A percentile compares a stretch with the other conserved stretches of the same genome.
phyloP scores from a whole-genome alignment of 1,140 invertebrate genomes.

The Bicyclus anynana region DNA sequence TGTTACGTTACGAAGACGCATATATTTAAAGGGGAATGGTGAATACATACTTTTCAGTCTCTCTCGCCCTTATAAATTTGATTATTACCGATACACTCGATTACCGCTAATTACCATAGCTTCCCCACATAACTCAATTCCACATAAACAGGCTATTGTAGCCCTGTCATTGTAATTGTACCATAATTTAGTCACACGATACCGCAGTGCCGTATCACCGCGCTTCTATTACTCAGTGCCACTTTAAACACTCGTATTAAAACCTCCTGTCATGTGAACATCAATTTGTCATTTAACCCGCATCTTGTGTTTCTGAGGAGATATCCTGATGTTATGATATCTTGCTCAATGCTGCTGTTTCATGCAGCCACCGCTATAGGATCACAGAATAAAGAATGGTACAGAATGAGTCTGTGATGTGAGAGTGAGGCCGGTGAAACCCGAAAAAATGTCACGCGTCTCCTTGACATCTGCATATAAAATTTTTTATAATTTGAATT shows the following conservation, averaged over 20 bases:
- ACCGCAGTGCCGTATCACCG: conserved; percentile 44
- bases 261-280: conserved; percentile 46
- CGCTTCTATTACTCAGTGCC: conserved; percentile 63
- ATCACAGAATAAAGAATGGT: no score
- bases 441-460: no score
- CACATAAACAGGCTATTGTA: conserved; percentile 1
- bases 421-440: no score
- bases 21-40: no score
- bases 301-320: conserved; percentile 39
- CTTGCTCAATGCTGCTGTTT: no score
- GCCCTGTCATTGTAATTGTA: neutral
- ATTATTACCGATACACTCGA: neutral
- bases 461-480: no score
- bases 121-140: neutral
- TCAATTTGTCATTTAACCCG: conserved; percentile 69
- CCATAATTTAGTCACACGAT: conserved; percentile 5
- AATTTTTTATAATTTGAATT: no score
- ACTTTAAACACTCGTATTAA: conserved; percentile 45
- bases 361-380: no score
- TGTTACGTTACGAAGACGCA: no score
- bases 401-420: no score
- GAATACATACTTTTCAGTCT: no score
- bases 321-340: neutral
- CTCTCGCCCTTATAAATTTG: neutral
- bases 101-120: neutral